phyloP scores from a whole-genome alignment of 2,113 vertebrate genomes.

The Tursiops truncatus region DNA sequence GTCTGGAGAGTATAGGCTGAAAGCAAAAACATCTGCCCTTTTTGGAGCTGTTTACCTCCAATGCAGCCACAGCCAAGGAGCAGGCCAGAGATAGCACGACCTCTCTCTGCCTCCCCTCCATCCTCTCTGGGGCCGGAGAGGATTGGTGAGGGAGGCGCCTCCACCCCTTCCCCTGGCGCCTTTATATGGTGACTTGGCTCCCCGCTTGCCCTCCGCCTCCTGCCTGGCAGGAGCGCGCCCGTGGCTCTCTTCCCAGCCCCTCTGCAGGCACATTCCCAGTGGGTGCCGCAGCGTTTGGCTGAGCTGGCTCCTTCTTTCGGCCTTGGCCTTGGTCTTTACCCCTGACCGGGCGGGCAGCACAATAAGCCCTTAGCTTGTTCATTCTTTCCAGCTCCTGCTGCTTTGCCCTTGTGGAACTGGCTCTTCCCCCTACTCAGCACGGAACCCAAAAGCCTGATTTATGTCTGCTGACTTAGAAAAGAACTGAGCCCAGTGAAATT shows the following conservation, averaged over 20 bases:
- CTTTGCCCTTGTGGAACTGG: slow-evolving; percentile 53
- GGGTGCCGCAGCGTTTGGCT: slow-evolving; percentile 39
- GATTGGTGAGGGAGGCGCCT: neutral
- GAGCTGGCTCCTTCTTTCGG: neutral
- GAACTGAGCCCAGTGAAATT: neutral
- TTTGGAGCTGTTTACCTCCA: neutral
- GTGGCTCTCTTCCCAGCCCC: slow-evolving; percentile 58
- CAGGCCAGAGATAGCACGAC: neutral
- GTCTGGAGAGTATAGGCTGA: neutral
- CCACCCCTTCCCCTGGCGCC: slow-evolving; percentile 23
- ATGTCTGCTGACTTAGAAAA: slow-evolving; percentile 27
- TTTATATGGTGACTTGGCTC: slow-evolving; percentile 38
- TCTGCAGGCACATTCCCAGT: slow-evolving; percentile 61
- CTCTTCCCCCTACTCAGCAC: neutral
- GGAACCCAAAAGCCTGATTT: slow-evolving; percentile 6
- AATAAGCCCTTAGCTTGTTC: slow-evolving; percentile 7
- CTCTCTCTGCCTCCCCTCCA: neutral
- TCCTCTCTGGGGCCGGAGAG: neutral
- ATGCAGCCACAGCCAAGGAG: rapidly evolving
- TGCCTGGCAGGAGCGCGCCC: slow-evolving; percentile 7
- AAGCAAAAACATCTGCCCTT: neutral
- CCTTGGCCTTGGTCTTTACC: slow-evolving; percentile 44
- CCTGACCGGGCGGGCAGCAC: slow-evolving; percentile 1
- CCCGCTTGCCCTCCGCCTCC: neutral
- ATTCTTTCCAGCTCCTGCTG: slow-evolving; percentile 40